Percentiles rank a stretch among this genome's conserved stretches.
phyloP scores from a whole-genome alignment of 2,888 invertebrate genomes.

The Patella caerulea region DNA sequence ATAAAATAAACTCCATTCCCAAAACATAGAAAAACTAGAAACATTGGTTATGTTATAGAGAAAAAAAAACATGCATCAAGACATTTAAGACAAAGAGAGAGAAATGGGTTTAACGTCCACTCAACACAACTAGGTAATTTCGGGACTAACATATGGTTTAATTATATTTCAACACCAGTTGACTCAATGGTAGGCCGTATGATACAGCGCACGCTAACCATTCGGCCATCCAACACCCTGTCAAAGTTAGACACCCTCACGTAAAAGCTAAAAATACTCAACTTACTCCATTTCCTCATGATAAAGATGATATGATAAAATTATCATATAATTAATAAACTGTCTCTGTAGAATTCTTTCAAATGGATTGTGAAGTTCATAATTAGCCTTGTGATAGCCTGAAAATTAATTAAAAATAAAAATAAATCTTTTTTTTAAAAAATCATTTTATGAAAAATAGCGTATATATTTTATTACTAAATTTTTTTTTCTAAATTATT shows the following conservation, averaged over 20 bases:
- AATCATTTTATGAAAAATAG: not conserved
- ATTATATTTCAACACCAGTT: too few relatives aligned
- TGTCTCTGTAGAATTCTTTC: conserved; percentile 68
- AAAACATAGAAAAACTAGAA: not conserved
- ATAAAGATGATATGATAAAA: conserved; percentile 65
- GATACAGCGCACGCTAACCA: too few relatives aligned
- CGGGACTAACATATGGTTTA: too few relatives aligned
- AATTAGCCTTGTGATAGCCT: conserved; percentile 51
- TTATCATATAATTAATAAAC: conserved; percentile 68
- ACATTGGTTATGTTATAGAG: not conserved
- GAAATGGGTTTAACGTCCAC: too few relatives aligned
- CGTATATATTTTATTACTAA: too few relatives aligned
- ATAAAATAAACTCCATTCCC: not conserved
- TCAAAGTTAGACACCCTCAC: too few relatives aligned
- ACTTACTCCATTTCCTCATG: conserved; percentile 59
- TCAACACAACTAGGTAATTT: too few relatives aligned
- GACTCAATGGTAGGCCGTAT: too few relatives aligned
- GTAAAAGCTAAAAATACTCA: not conserved
- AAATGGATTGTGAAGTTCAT: conserved; percentile 67
- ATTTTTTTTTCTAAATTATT: too few relatives aligned
- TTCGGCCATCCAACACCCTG: too few relatives aligned
- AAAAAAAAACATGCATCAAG: too few relatives aligned
- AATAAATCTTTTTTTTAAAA: not conserved
- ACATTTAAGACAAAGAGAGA: too few relatives aligned
- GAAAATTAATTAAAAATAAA: conserved; percentile 23